These are phyloP conservation scores for Pelvicachromis taeniatus DNA, from an alignment of 2,113 vertebrate genomes.

Conservation along the genomic window DNA sequence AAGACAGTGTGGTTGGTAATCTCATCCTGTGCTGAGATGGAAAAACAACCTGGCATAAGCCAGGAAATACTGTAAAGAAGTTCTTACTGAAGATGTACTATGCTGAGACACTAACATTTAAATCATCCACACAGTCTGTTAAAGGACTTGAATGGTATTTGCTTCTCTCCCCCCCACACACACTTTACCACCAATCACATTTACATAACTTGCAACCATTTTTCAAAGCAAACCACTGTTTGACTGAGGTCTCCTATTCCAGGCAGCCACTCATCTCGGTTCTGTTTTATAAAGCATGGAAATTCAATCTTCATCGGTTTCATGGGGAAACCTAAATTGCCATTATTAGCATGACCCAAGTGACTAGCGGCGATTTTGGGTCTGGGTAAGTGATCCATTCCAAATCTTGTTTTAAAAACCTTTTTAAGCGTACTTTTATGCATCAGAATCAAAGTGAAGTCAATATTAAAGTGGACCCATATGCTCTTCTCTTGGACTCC, in stretches of 20 bases:
- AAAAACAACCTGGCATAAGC: neutral
- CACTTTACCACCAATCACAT: neutral
- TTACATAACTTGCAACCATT: neutral
- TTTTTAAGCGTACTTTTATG: neutral
- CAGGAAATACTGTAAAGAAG: neutral
- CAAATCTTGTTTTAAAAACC: neutral
- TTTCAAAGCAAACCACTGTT: conserved; percentile 6
- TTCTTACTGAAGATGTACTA: neutral
- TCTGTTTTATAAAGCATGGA: neutral
- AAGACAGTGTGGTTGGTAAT: neutral
- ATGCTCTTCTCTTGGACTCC: neutral
- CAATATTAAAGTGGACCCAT: neutral
- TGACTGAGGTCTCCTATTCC: neutral
- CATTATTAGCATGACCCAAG: neutral
- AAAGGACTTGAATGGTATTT: neutral
- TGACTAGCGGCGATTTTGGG: neutral
- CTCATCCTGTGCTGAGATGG: neutral
- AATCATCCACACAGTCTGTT: neutral
- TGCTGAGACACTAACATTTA: neutral
- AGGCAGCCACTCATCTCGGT: neutral
- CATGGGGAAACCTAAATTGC: neutral
- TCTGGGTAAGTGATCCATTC: neutral
- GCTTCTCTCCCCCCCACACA: neutral
- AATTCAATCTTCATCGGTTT: neutral
- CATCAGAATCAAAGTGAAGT: neutral